A percentile compares a stretch with the other conserved stretches of the same genome.
These are phyloP conservation scores for Drosophila equinoxialis DNA, from an alignment of 1,140 invertebrate genomes.

Conservation along the genomic window DNA sequence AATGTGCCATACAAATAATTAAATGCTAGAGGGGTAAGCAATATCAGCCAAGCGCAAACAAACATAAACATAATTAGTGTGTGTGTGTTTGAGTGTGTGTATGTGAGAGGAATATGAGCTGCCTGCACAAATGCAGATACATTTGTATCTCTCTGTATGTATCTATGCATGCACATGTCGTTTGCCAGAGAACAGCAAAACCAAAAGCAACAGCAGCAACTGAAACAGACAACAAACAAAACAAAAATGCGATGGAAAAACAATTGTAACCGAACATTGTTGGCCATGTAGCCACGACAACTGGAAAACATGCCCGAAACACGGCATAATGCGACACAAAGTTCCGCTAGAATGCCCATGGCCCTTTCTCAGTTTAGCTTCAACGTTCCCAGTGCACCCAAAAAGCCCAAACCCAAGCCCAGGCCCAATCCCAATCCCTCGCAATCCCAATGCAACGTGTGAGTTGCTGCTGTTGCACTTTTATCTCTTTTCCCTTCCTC, in stretches of 20 bases:
- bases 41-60: slow-evolving; percentile 67
- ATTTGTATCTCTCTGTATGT: slow-evolving; percentile 60
- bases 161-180: slow-evolving; percentile 54
- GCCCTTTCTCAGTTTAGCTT: slow-evolving; percentile 20
- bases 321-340: slow-evolving; percentile 77
- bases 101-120: slow-evolving; percentile 8
- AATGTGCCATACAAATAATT: slow-evolving; percentile 66
- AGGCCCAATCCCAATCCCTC: slow-evolving; percentile 33
- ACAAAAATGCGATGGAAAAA: slow-evolving; percentile 36
- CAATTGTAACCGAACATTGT: slow-evolving; percentile 72
- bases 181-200: slow-evolving; percentile 20
- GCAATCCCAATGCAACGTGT: slow-evolving; percentile 40
- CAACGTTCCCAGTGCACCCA: background rate
- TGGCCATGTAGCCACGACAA: slow-evolving; percentile 76
- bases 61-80: slow-evolving; percentile 62
- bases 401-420: slow-evolving; percentile 16
- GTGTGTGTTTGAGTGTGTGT: background rate
- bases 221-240: slow-evolving; percentile 38
- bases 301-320: slow-evolving; percentile 48
- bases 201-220: slow-evolving; percentile 23
- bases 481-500: slow-evolving; percentile 13
- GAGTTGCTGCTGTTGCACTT: slow-evolving; percentile 31
- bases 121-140: slow-evolving; percentile 56
- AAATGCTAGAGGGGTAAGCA: slow-evolving; percentile 41
- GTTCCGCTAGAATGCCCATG: slow-evolving; percentile 74